phyloP scores from a whole-genome alignment of 2,888 invertebrate genomes.

The Diloba caeruleocephala region DNA sequence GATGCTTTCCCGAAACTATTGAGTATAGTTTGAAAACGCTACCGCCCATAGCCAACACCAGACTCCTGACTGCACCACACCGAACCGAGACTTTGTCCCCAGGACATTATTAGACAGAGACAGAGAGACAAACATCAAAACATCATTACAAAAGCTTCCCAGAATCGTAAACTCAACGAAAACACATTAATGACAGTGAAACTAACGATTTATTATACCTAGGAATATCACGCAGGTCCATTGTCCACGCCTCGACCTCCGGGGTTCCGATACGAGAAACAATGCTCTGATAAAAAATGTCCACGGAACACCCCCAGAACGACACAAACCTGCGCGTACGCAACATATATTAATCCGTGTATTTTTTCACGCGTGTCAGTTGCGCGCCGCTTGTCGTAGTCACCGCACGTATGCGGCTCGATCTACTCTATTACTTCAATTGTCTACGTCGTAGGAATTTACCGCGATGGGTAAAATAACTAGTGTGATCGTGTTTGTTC shows the following conservation, averaged over 20 bases:
- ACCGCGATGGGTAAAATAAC: constrained; percentile 61
- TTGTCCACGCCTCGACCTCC: constrained; percentile 58
- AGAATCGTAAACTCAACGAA: constrained; percentile 33
- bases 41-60: constrained; percentile 12
- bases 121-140: constrained; percentile 37
- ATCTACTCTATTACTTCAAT: constrained; percentile 75
- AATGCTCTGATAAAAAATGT: constrained; percentile 41
- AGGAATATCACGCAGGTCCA: constrained; percentile 62
- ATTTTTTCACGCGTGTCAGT: constrained; percentile 64
- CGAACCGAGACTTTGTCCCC: constrained; percentile 58
- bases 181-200: constrained; percentile 34
- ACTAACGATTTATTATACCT: constrained; percentile 39
- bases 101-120: constrained; percentile 47
- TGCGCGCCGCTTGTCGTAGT: constrained; percentile 58
- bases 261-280: constrained; percentile 32
- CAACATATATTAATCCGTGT: constrained; percentile 50
- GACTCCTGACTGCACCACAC: constrained; percentile 8
- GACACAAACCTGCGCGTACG: constrained; percentile 32
- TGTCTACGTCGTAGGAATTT: constrained; percentile 75
- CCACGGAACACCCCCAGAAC: constrained; percentile 50
- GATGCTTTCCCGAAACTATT: too few relatives aligned
- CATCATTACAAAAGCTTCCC: constrained; percentile 29
- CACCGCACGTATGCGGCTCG: constrained; percentile 78
- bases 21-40: constrained; percentile 12
- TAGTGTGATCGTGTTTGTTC: constrained; percentile 71